Evolutionary conservation across 1,140 invertebrate species (phyloP).

Genomic region (Drosophila ogumai): DNA sequence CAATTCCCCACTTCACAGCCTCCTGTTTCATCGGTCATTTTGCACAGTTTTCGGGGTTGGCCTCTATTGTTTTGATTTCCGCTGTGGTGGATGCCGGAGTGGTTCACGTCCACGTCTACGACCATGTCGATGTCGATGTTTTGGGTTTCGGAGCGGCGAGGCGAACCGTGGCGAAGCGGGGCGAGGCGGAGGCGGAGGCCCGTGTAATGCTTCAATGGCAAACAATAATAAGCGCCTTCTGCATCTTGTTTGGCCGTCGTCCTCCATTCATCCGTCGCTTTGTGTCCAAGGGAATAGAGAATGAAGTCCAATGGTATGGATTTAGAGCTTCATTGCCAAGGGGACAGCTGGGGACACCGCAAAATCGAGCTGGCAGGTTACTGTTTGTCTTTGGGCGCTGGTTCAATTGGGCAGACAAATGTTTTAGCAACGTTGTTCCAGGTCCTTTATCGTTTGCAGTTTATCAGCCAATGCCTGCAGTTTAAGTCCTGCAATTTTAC

Average conservation of each 20-base stretch:
- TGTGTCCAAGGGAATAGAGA: conserved; percentile 26
- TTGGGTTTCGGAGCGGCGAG: conserved; percentile 5
- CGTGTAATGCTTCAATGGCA: conserved; percentile 62
- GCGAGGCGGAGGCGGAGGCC: conserved; percentile 16
- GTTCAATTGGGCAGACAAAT: conserved; percentile 73
- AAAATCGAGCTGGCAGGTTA: conserved; percentile 26
- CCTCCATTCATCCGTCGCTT: conserved; percentile 39
- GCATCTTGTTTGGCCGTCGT: conserved; percentile 58
- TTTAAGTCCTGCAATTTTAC: conserved; percentile 13
- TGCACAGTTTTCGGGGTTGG: conserved; percentile 41
- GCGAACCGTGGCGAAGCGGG: background rate
- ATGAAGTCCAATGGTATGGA: conserved; percentile 55
- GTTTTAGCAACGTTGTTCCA: conserved; percentile 29
- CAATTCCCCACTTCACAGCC: conserved; percentile 2
- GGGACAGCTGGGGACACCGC: conserved; percentile 39
- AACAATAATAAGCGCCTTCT: conserved; percentile 73
- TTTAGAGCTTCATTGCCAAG: conserved; percentile 60
- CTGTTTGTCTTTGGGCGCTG: conserved; percentile 49
- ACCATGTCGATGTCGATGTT: conserved; percentile 47
- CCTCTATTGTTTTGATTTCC: conserved; percentile 73
- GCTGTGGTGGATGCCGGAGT: conserved; percentile 41
- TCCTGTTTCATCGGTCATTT: conserved; percentile 17
- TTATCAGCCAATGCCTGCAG: conserved; percentile 30
- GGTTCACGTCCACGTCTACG: conserved; percentile 24
- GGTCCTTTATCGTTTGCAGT: conserved; percentile 8